phyloP scores from a whole-genome alignment of 1,140 invertebrate species.

The Colletes gigas region DNA sequence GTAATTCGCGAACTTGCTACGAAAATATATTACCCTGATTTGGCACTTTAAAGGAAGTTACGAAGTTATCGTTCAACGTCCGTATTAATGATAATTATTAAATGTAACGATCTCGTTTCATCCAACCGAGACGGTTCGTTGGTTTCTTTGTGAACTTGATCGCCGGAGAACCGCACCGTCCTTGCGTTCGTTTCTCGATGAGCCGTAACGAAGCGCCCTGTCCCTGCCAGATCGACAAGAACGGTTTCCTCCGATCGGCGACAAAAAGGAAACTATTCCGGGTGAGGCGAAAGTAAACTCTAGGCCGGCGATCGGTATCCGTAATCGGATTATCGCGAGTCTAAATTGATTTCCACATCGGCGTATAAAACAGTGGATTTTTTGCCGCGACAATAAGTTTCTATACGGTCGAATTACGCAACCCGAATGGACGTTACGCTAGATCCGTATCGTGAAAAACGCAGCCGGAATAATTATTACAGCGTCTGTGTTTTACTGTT shows the following conservation, averaged over 20 bases:
- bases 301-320: not conserved
- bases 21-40: too few relatives aligned
- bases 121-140: not conserved
- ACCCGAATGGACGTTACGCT: not conserved
- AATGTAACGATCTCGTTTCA: too few relatives aligned
- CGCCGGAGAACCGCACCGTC: not conserved
- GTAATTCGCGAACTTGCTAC: too few relatives aligned
- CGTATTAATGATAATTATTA: too few relatives aligned
- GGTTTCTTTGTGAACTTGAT: conserved; percentile 25
- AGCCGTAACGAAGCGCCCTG: not conserved
- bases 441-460: not conserved
- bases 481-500: not conserved
- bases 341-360: conserved; percentile 15
- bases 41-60: too few relatives aligned
- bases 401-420: not conserved
- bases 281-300: conserved; percentile 12
- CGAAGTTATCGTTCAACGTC: too few relatives aligned
- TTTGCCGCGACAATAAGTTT: not conserved
- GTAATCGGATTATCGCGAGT: conserved; percentile 19
- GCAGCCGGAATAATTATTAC: not conserved
- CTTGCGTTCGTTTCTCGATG: conserved; percentile 13
- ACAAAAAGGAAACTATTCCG: conserved; percentile 12
- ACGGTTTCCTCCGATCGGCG: conserved; percentile 16
- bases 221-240: not conserved
- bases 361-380: not conserved